Conservation (phyloP, 2,888 invertebrate species). For the Lepidochitona cinerea region DNA sequence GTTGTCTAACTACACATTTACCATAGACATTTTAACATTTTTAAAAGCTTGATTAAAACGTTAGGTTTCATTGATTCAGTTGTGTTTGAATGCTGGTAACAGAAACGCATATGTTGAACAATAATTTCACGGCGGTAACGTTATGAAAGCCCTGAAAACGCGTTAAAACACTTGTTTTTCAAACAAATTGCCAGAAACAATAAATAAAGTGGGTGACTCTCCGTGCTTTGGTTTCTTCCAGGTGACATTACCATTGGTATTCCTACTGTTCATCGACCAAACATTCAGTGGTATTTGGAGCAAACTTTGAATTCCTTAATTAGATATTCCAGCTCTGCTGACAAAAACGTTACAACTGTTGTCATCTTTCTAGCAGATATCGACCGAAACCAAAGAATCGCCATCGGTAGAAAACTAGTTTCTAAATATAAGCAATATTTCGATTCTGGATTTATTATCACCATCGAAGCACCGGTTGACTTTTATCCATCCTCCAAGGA, state of each 20-base stretch:
- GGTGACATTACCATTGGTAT: conserved; percentile 70
- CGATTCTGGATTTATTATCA: conserved; percentile 65
- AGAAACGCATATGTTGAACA: too few relatives aligned
- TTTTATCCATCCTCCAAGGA: conserved; percentile 50
- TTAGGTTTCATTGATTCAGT: too few relatives aligned
- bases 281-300: conserved; percentile 65
- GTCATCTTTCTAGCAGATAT: conserved; percentile 69
- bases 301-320: conserved; percentile 68
- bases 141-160: too few relatives aligned
- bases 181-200: too few relatives aligned
- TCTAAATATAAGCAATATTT: conserved; percentile 41
- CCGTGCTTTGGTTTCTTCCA: conserved; percentile 29
- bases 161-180: too few relatives aligned
- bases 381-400: conserved; percentile 47
- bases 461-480: conserved; percentile 52
- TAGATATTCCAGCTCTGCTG: conserved; percentile 54
- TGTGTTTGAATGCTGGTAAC: too few relatives aligned
- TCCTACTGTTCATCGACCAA: conserved; percentile 67
- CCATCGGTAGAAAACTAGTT: conserved; percentile 32
- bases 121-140: too few relatives aligned
- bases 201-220: too few relatives aligned
- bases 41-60: too few relatives aligned
- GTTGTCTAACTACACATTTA: too few relatives aligned
- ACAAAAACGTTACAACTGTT: conserved; percentile 58
- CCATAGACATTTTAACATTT: too few relatives aligned